Percentiles rank a stretch among this genome's conserved stretches.
These are phyloP conservation scores for Drosophila macrospina DNA, from an alignment of 2,888 invertebrate species.

Conservation along the genomic window DNA sequence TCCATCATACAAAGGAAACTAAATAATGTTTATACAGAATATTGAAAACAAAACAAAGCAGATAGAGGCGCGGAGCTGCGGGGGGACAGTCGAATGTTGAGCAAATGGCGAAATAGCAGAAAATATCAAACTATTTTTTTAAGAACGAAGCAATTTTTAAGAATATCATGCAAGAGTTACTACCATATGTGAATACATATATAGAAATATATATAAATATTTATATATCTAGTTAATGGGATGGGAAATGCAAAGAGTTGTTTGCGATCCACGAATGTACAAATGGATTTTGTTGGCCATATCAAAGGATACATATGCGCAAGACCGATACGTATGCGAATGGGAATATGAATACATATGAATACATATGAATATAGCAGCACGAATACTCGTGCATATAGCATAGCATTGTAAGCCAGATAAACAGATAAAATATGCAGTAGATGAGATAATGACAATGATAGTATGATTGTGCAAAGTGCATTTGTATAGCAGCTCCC, in stretches of 20 bases:
- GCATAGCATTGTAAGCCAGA: slow-evolving; percentile 8
- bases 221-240: neutral
- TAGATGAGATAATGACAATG: slow-evolving; percentile 17
- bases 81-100: neutral
- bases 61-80: neutral
- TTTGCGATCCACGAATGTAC: slow-evolving; percentile 15
- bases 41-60: neutral
- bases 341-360: neutral
- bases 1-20: slow-evolving; percentile 10
- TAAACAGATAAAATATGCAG: slow-evolving; percentile 11
- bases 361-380: slow-evolving; percentile 9
- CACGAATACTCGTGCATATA: neutral
- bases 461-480: slow-evolving; percentile 11
- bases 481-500: slow-evolving; percentile 24
- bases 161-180: slow-evolving; percentile 20
- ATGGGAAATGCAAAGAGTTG: neutral
- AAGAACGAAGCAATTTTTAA: slow-evolving; percentile 41
- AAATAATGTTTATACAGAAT: slow-evolving; percentile 14
- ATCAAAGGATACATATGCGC: slow-evolving; percentile 15
- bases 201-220: slow-evolving; percentile 5
- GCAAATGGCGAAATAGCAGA: neutral
- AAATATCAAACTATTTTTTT: slow-evolving; percentile 60
- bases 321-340: slow-evolving; percentile 11
- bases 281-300: slow-evolving; percentile 6
- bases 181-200: slow-evolving; percentile 1